Conservation (phyloP, 92 coral and sea anemone genomes). For the Metridium senile region DNA sequence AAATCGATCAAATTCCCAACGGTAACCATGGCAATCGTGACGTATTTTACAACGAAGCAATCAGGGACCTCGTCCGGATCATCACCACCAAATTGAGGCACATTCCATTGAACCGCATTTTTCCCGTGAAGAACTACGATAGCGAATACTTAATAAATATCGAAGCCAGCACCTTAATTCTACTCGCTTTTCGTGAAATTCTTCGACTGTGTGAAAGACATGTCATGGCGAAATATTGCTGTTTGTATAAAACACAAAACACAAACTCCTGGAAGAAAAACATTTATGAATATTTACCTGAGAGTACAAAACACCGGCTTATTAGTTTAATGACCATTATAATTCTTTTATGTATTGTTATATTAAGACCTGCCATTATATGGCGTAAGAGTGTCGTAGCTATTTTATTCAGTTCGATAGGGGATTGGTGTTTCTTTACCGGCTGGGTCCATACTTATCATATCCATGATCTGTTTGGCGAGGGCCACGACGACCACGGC, state of each 20-base stretch:
- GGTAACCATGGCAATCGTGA: background rate
- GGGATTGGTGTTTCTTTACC: background rate
- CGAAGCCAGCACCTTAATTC: conserved; percentile 4
- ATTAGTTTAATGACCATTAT: background rate
- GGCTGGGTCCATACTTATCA: background rate
- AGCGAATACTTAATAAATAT: background rate
- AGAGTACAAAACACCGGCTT: conserved; percentile 1
- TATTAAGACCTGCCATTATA: background rate
- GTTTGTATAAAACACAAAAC: background rate
- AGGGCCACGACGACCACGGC: background rate
- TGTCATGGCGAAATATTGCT: too few relatives aligned
- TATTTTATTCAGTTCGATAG: background rate
- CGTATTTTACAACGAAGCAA: conserved; percentile 9
- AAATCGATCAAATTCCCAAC: conserved; percentile 37
- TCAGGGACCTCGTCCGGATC: conserved; percentile 4
- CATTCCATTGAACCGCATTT: conserved; percentile 28
- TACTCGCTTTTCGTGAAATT: conserved; percentile 23
- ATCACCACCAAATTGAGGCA: conserved; percentile 11
- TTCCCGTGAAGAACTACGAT: conserved; percentile 40
- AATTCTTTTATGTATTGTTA: background rate
- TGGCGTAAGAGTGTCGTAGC: background rate
- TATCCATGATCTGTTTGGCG: background rate
- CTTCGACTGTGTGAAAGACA: conserved; percentile 2
- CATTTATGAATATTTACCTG: background rate
- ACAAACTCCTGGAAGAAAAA: background rate